Conservation (phyloP, 2,888 invertebrate species). For the Phaedon cochleariae region DNA sequence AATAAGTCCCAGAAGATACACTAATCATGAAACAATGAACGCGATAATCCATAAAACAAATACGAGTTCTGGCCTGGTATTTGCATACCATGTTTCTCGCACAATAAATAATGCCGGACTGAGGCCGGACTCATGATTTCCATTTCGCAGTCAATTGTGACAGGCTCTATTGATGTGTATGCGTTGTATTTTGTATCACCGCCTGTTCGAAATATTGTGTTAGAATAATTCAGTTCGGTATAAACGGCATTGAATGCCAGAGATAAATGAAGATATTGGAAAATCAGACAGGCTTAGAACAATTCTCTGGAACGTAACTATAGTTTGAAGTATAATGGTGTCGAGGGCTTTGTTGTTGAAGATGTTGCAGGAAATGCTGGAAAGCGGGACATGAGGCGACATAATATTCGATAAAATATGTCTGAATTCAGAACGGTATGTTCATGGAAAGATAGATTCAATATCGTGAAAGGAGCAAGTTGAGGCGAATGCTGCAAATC, state of each 20-base stretch:
- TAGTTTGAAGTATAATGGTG: background rate
- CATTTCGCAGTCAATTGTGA: slow-evolving; percentile 46
- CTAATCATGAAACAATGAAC: no score
- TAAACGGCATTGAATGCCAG: slow-evolving; percentile 26
- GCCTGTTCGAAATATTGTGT: background rate
- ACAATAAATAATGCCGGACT: slow-evolving; percentile 35
- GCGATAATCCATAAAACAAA: background rate
- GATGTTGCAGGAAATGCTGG: background rate
- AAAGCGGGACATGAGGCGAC: background rate
- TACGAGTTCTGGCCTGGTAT: background rate
- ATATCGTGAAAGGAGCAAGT: no score
- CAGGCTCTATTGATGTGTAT: slow-evolving; percentile 47
- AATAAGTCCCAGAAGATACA: background rate
- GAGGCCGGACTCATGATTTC: slow-evolving; percentile 35
- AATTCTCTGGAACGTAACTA: background rate
- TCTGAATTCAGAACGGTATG: background rate
- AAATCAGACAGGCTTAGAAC: background rate
- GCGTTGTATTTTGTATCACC: background rate
- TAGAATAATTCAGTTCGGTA: slow-evolving; percentile 24
- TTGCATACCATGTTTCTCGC: background rate
- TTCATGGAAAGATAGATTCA: no score
- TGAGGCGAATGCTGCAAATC: no score
- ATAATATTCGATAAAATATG: background rate
- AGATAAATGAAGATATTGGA: slow-evolving; percentile 5
- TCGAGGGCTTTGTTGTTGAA: background rate